Evolutionary conservation across 2,113 vertebrate species (phyloP), one percentile per base, ranked within the genome.

Genomic region (Agapornis roseicollis): DNA sequence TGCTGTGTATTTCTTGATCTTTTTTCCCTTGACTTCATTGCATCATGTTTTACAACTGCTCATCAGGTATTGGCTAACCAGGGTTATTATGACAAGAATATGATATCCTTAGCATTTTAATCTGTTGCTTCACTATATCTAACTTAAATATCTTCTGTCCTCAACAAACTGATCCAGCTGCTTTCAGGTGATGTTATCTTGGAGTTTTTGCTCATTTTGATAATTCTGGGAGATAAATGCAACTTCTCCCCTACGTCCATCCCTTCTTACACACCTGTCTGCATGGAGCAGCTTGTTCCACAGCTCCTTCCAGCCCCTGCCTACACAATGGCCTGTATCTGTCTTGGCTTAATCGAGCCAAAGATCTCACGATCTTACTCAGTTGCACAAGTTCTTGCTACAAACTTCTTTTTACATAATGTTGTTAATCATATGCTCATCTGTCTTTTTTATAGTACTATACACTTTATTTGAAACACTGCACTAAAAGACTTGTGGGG

Each of bases 31-130:
- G 84, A 47, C 52, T 79, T 90, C 73, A 47, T 93, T 96, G 93
- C 89, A 33, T 90, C 95, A 93, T 74, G 42, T 82, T 96, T 96
- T 97, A 97, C 90, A 94, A 64, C 94, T 74, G 29, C 61, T 94
- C 86, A 73, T 79, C 50, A 49, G 73, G 86, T 85, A 68, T 92
- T 96, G 86, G 84, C 93, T 91, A 96, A 96, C 52, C 0, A 0
- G 44, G 39, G 65, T 79, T 94, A 79, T 93, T 81, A 92, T 24
- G 56, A 91, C 37, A 89, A 89, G 77, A 92, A 79, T 55, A 91
- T n/a, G 83, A 37, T 73, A 95, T 89, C 2, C 0, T 44, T 68
- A 90, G 29, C 73, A 71, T 92, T 96, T 90, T 81, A 89, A 85
- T 89, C 44, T 6, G 0, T 95, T 94, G 84, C 77, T 69, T 90